These are phyloP conservation scores for Rhagophthalmus giganteus DNA, from an alignment of 2,888 invertebrate species.

Conservation along the genomic window DNA sequence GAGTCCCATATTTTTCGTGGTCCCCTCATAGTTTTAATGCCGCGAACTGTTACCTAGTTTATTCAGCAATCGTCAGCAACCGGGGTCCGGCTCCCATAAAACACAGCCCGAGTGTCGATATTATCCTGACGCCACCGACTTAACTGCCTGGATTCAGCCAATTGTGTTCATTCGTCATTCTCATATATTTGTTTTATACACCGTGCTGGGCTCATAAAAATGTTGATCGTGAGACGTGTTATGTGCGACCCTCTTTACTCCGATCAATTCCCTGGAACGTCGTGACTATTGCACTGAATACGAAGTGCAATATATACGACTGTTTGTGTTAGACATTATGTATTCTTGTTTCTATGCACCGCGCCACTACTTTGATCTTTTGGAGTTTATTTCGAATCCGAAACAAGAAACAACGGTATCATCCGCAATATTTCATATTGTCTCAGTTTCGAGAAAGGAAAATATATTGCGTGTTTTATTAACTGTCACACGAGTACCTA, in stretches of 20 bases:
- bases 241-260: conserved; percentile 35
- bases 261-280: conserved; percentile 13
- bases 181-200: conserved; percentile 48
- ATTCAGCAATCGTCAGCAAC: conserved; percentile 48
- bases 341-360: conserved; percentile 11
- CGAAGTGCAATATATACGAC: conserved; percentile 4
- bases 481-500: conserved; percentile 25
- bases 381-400: conserved; percentile 22
- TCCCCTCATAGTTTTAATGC: conserved; percentile 44
- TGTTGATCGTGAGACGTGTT: conserved; percentile 42
- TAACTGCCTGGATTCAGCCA: conserved; percentile 43
- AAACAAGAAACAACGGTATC: conserved; percentile 21
- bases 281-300: conserved; percentile 10
- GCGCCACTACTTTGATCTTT: conserved; percentile 14
- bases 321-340: conserved; percentile 4
- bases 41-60: conserved; percentile 47
- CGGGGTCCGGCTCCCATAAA: conserved; percentile 44
- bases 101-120: conserved; percentile 45
- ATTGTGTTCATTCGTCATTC: conserved; percentile 48
- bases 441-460: conserved; percentile 18
- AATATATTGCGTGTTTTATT: conserved; percentile 29
- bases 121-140: conserved; percentile 44
- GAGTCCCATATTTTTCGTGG: conserved; percentile 26
- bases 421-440: conserved; percentile 26
- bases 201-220: conserved; percentile 41